These are phyloP conservation scores for Scolanthus callimorphus DNA, from an alignment of 92 coral and sea anemone species.

Conservation along the genomic window DNA sequence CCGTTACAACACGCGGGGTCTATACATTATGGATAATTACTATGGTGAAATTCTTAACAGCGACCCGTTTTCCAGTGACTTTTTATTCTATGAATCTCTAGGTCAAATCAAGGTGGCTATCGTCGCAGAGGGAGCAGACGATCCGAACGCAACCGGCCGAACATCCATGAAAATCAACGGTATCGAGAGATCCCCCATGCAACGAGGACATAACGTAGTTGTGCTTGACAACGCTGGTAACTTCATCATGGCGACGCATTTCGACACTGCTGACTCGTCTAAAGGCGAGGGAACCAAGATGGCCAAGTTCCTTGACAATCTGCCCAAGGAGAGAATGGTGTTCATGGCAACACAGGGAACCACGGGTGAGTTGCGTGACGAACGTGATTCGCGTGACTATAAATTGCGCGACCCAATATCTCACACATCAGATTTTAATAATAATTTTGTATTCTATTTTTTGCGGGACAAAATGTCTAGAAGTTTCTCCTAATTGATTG, in stretches of 20 bases:
- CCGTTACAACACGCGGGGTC: too few relatives aligned
- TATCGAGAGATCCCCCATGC: conserved; percentile 84
- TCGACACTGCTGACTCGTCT: conserved; percentile 94
- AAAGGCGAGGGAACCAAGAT: conserved; percentile 90
- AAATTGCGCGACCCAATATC: too few relatives aligned
- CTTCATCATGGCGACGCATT: conserved; percentile 86
- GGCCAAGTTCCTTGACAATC: conserved; percentile 81
- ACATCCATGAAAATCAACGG: conserved; percentile 94
- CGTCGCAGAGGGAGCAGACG: conserved; percentile 92
- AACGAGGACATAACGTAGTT: conserved; percentile 94
- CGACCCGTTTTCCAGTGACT: too few relatives aligned
- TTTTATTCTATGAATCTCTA: too few relatives aligned
- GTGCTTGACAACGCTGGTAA: conserved; percentile 88
- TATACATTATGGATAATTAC: too few relatives aligned
- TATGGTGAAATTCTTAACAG: too few relatives aligned
- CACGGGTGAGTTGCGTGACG: conserved; percentile 77
- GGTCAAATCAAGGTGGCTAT: conserved; percentile 89
- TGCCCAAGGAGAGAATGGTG: conserved; percentile 94
- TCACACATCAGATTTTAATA: too few relatives aligned
- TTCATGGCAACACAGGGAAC: conserved; percentile 94
- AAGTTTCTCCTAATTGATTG: too few relatives aligned
- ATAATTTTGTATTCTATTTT: too few relatives aligned
- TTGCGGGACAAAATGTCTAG: too few relatives aligned
- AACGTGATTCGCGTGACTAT: too few relatives aligned
- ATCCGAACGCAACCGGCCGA: conserved; percentile 89